Base-by-base conservation (phyloP, 2,113 vertebrate genomes). In the Motacilla alba region DNA sequence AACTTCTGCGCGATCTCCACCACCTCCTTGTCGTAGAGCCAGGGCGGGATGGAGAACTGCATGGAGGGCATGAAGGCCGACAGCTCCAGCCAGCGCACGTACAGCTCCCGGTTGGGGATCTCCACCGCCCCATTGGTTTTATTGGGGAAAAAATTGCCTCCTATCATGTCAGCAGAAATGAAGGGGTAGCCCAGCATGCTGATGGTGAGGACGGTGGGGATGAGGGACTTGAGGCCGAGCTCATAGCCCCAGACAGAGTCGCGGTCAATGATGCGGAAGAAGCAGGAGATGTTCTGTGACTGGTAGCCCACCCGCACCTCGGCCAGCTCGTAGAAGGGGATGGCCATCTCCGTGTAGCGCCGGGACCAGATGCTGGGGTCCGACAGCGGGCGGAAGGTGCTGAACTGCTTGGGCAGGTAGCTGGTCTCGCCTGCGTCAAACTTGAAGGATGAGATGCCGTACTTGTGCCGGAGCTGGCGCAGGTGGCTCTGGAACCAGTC, bases 21-120 rank as follows among this genome's bases (percentile, higher is more conserved):
- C 83, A 99, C 99, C 73, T 99, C 99, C 2, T 97, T 97, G 78
- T 99, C 99, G 0, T 99, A 99, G 39, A 97, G 98, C 99, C 99
- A 99, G 7, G 99, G 99, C 0, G 99, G 99, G 56, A 99, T 97
- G 21, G 99, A 99, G 94, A 99, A 99, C 97, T 99, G 99, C 99
- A 99, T 99, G 66, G 99, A 98, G 6, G 99, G 99, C 99, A 99
- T 99, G 97, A 99, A 99, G 44, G 99, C 99, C 0, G 98, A 98
- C 79, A 99, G 98, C 96, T 99, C 99, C 95, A 99, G 97, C 99
- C 99, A 99, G 60, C 99, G 99, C 91, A 99, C 98, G 8, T 99
- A 99, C 44, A 99, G 99, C 95, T 99, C 99, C 15, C 98, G 98
- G 92, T 99, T 98, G 0, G 99, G 99, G 80, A 99, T 98, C 62